Conservation (phyloP, 2,797 vertebrate species). For the Ficedula albicollis region DNA sequence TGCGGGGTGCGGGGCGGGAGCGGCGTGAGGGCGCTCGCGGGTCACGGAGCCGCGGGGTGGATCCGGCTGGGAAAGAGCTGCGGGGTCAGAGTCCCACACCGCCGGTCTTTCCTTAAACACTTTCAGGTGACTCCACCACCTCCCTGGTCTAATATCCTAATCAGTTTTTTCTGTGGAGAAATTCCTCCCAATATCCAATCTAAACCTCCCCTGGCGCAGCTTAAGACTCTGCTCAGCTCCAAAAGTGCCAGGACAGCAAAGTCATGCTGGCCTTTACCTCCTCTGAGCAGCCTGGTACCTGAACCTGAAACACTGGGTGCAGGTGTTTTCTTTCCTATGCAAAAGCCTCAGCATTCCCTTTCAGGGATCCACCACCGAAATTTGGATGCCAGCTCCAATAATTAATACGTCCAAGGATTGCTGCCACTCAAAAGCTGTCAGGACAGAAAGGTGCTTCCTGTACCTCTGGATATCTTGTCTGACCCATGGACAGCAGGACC, state of each 20-base stretch:
- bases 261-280: not conserved
- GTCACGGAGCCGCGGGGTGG: fast-evolving
- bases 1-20: fast-evolving
- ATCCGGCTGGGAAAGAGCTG: fast-evolving
- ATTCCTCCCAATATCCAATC: not conserved
- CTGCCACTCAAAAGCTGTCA: not conserved
- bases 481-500: fast-evolving
- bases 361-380: not conserved
- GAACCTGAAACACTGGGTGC: not conserved
- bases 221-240: not conserved
- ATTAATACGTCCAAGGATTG: not conserved
- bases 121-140: not conserved
- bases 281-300: not conserved
- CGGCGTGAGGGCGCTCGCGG: fast-evolving
- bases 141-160: not conserved
- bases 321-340: not conserved
- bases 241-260: not conserved
- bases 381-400: not conserved
- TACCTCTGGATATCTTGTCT: not conserved
- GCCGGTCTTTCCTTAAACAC: not conserved
- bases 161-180: not conserved
- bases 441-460: not conserved
- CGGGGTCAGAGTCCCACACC: fast-evolving
- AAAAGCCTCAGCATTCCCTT: not conserved
- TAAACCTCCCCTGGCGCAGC: not conserved